Evolutionary conservation across 2,888 invertebrate genomes (phyloP), one percentile per base, ranked within the genome.

Genomic region (Catocala sponsa): DNA sequence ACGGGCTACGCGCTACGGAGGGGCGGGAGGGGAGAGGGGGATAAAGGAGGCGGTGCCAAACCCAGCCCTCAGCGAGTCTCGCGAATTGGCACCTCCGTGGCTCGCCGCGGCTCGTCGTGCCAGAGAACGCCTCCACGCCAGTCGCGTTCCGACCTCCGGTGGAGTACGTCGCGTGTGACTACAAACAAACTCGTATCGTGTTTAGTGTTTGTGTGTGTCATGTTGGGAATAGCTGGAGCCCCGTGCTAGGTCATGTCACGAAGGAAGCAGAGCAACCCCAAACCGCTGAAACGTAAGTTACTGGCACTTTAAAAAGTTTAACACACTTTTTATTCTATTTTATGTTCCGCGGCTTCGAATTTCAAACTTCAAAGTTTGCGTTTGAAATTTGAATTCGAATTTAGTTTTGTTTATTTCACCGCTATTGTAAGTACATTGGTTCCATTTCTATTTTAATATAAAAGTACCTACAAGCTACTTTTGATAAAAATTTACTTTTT

Each of bases 231-330:
- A 71, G 70, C 76, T 81, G 88, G 87, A 81, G 85, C 81, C 74
- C 76, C 77, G 78, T 81, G 82, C 83, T 90, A 90, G 92, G 93
- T 88, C 91, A 98, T 98, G 98, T 98, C 98, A 91, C 97, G 98
- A 92, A 96, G 98, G 95, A 98, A 98, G 96, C 98, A 98, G 96
- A 98, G 98, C 95, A 98, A 98, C 95, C 98, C 98, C 83, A 98
- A 98, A 95, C 98, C 98, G 90, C 96, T 98, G 87, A 98, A 98
- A 98, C 97, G 98, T 98, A 95, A 96, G 97, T 97, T 57, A 6
- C 13, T 4, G 12, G 0, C 11, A 56, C 11, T 62, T 57, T 59
- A 12, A 4, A 38, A 65, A 54, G 10, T 60, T 65, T 58, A 25
- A n/a, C 33, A 11, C 15, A 55, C 15, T 55, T 60, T 46, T 41